Evolutionary conservation across 2,113 vertebrate species (phyloP).

Genomic region (Misgurnus anguillicaudatus): DNA sequence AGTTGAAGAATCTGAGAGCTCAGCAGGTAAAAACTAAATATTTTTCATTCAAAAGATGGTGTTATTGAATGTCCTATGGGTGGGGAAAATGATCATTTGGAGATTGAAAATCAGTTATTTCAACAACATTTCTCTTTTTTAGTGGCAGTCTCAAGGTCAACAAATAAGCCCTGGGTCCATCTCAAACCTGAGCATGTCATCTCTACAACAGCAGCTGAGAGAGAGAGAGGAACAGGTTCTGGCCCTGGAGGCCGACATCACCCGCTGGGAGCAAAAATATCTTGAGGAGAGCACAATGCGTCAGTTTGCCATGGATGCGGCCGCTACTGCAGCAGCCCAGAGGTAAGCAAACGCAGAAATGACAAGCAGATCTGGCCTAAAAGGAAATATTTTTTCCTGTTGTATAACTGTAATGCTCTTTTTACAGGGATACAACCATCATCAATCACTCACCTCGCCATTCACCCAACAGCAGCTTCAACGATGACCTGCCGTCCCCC

Average conservation of each 20-base stretch:
- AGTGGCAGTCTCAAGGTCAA: slow-evolving; percentile 78
- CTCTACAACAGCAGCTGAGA: slow-evolving; percentile 84
- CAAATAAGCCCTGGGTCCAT: slow-evolving; percentile 49
- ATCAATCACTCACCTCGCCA: slow-evolving; percentile 92
- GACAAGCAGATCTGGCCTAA: neutral
- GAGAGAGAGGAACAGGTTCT: slow-evolving; percentile 92
- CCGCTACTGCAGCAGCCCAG: slow-evolving; percentile 91
- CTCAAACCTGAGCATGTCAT: slow-evolving; percentile 72
- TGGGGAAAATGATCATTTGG: neutral
- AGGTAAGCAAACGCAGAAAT: slow-evolving; percentile 59
- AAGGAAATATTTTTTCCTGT: neutral
- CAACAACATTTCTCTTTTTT: slow-evolving; percentile 27
- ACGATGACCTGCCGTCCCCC: slow-evolving; percentile 83
- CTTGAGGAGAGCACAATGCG: slow-evolving; percentile 97
- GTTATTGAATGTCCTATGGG: neutral
- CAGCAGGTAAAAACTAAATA: slow-evolving; percentile 80
- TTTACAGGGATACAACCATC: slow-evolving; percentile 88
- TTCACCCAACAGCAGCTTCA: slow-evolving; percentile 93
- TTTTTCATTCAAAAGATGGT: neutral
- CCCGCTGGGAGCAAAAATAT: slow-evolving; percentile 98
- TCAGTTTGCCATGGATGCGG: slow-evolving; percentile 97
- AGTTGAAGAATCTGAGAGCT: slow-evolving; percentile 89
- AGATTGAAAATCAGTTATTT: neutral
- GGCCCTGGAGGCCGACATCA: slow-evolving; percentile 96
- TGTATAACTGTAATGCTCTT: slow-evolving; percentile 37